These are phyloP conservation scores for Prosapia bicincta DNA, from an alignment of 2,888 invertebrate genomes.

Conservation along the genomic window DNA sequence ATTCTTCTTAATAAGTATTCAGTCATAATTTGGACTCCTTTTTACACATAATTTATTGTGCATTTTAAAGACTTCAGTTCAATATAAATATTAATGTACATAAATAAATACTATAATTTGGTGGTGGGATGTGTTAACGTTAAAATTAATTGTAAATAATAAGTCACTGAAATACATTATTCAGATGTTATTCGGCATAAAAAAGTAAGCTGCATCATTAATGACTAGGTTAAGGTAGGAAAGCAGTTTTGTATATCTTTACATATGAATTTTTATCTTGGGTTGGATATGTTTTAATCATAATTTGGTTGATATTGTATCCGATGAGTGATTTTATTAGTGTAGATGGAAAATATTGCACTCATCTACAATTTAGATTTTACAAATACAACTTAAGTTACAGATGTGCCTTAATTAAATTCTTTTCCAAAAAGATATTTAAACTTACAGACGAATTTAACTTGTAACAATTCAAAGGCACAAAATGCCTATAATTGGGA, in stretches of 20 bases:
- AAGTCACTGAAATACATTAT: not conserved
- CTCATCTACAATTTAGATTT: not conserved
- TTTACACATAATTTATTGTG: too few species aligned
- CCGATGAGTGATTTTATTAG: not conserved
- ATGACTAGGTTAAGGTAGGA: not conserved
- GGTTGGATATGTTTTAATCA: not conserved
- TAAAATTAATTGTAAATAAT: not conserved
- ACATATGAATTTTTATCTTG: not conserved
- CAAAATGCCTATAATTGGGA: too few species aligned
- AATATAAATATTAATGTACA: not conserved
- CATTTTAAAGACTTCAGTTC: not conserved
- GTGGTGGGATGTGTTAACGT: not conserved
- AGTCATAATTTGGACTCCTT: too few species aligned
- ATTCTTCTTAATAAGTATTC: too few species aligned
- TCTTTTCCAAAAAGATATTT: not conserved
- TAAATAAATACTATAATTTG: not conserved
- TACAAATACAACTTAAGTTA: not conserved
- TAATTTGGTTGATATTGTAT: not conserved
- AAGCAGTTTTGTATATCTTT: not conserved
- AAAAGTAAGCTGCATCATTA: not conserved
- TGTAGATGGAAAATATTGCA: not conserved
- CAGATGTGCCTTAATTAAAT: conserved; percentile 2
- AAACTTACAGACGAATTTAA: not conserved
- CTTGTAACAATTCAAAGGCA: too few species aligned
- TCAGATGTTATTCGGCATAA: not conserved